Conservation (phyloP, 2,113 vertebrate species). For the Tautogolabrus adspersus region DNA sequence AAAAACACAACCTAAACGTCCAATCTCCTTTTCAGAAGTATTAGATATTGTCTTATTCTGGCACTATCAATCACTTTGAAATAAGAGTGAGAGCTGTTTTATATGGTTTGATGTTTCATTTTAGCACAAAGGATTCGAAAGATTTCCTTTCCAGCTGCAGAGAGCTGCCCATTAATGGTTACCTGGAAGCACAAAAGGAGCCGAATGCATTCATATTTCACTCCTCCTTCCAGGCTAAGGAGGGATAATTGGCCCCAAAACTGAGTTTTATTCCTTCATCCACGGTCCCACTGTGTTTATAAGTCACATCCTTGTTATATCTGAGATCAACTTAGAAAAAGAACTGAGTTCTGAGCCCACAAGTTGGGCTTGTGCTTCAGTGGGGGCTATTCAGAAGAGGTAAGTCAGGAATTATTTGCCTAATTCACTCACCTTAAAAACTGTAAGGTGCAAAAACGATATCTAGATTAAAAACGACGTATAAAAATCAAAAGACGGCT, state of each 20-base stretch:
- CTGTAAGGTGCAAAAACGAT: too few species aligned
- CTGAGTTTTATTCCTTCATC: constrained; percentile 49
- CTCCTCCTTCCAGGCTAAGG: constrained; percentile 28
- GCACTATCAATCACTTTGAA: background rate
- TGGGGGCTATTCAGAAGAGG: too few species aligned
- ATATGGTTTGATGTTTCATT: constrained; percentile 14
- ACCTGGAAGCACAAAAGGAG: constrained; percentile 39
- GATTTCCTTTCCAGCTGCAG: constrained; percentile 10
- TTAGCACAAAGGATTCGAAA: background rate
- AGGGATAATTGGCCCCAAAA: constrained; percentile 54
- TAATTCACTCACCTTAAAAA: too few species aligned
- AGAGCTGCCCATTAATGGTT: constrained; percentile 35
- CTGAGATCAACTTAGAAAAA: constrained; percentile 21
- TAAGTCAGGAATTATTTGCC: too few species aligned
- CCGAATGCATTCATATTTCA: constrained; percentile 49
- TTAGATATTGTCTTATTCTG: background rate
- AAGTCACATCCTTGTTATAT: constrained; percentile 26
- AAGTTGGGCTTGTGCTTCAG: background rate
- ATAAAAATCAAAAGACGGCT: too few species aligned
- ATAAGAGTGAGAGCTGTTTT: background rate
- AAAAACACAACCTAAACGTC: too few species aligned
- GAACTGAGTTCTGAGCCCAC: too few species aligned
- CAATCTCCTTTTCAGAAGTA: background rate
- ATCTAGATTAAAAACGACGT: too few species aligned
- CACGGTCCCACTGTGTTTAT: constrained; percentile 38